phyloP scores from a whole-genome alignment of 2,888 invertebrate species.

The Tetropium fuscum region DNA sequence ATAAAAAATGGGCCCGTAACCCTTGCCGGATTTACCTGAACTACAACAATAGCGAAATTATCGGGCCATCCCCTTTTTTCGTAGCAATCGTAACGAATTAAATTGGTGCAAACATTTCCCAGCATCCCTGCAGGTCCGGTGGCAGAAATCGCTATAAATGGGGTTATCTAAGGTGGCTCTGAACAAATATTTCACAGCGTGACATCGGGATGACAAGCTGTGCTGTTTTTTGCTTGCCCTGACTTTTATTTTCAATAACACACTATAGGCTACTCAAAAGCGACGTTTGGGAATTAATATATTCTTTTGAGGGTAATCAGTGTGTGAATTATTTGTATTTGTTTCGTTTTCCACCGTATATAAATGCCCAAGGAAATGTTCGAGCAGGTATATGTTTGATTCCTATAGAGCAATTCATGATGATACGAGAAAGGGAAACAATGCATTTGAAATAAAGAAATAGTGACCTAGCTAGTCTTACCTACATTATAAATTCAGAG shows the following conservation, averaged over 20 bases:
- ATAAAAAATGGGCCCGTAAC: slow-evolving; percentile 50
- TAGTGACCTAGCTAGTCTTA: too few relatives aligned
- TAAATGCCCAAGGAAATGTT: slow-evolving; percentile 36
- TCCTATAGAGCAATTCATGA: slow-evolving; percentile 26
- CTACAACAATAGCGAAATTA: slow-evolving; percentile 53
- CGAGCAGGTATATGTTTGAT: slow-evolving; percentile 37
- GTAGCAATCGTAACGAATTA: slow-evolving; percentile 56
- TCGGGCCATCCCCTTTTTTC: slow-evolving; percentile 58
- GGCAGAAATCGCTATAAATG: slow-evolving; percentile 48
- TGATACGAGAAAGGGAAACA: slow-evolving; percentile 34
- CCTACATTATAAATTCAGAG: too few relatives aligned
- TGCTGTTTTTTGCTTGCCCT: slow-evolving; percentile 50
- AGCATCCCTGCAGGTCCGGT: slow-evolving; percentile 53
- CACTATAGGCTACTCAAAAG: slow-evolving; percentile 37
- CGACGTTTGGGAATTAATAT: slow-evolving; percentile 45
- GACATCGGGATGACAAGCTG: slow-evolving; percentile 55
- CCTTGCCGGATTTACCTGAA: slow-evolving; percentile 55
- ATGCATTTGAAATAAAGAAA: slow-evolving; percentile 14
- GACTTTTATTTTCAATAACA: slow-evolving; percentile 47
- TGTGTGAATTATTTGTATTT: slow-evolving; percentile 49
- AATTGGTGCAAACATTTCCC: slow-evolving; percentile 53
- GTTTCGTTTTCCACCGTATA: slow-evolving; percentile 36
- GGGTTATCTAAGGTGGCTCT: slow-evolving; percentile 54
- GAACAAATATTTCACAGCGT: slow-evolving; percentile 56
- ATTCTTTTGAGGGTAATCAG: slow-evolving; percentile 47